phyloP scores from a whole-genome alignment of 1,140 invertebrate genomes.

The Bathynomus jamesi region DNA sequence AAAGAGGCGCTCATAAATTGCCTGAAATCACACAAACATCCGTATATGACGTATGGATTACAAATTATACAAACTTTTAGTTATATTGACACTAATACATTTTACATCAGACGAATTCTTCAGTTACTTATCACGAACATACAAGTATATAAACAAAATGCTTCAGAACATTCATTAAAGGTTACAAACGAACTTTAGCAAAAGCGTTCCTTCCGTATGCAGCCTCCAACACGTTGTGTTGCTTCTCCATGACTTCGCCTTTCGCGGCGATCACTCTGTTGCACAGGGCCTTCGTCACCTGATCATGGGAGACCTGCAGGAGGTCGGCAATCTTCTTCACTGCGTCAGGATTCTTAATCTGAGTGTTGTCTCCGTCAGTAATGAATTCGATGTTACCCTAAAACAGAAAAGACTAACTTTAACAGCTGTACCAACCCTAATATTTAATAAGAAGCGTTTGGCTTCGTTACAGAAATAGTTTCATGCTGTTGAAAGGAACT shows the following conservation, averaged over 20 bases:
- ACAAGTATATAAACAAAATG: too few species aligned
- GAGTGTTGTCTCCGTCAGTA: slow-evolving; percentile 58
- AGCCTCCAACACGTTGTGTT: slow-evolving; percentile 73
- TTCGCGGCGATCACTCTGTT: slow-evolving; percentile 84
- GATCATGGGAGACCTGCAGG: slow-evolving; percentile 61
- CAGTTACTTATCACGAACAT: neutral
- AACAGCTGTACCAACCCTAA: slow-evolving; percentile 25
- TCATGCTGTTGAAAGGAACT: too few species aligned
- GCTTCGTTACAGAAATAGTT: too few species aligned
- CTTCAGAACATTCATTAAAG: too few species aligned
- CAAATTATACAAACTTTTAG: too few species aligned
- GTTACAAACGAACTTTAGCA: slow-evolving; percentile 68
- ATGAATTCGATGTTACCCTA: slow-evolving; percentile 66
- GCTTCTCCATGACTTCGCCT: slow-evolving; percentile 88
- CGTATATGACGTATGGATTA: too few species aligned
- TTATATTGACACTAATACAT: too few species aligned
- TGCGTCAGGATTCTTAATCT: slow-evolving; percentile 52
- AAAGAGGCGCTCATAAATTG: slow-evolving; percentile 85
- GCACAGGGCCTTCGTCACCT: slow-evolving; percentile 61
- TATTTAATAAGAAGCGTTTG: too few species aligned
- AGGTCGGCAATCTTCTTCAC: slow-evolving; percentile 58
- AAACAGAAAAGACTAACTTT: slow-evolving; percentile 30
- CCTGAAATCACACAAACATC: too few species aligned
- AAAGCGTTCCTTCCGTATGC: slow-evolving; percentile 86
- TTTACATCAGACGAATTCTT: too few species aligned